Conservation (phyloP, 2,888 invertebrate genomes). For the Tineola bisselliella region DNA sequence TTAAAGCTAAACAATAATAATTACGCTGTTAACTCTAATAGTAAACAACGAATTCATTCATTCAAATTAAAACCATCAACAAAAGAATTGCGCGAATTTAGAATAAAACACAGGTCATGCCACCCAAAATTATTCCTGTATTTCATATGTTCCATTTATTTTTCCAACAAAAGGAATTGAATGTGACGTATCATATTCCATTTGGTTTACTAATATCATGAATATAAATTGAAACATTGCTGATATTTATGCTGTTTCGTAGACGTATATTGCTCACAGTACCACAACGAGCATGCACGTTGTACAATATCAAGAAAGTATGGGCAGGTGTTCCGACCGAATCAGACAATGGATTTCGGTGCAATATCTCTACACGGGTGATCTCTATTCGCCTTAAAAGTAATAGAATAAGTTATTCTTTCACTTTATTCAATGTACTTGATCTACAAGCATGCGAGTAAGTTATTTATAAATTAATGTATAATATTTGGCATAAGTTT, state of each 20-base stretch:
- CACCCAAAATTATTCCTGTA: slow-evolving; percentile 16
- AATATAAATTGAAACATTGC: slow-evolving; percentile 66
- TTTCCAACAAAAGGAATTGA: slow-evolving; percentile 59
- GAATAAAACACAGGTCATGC: slow-evolving; percentile 17
- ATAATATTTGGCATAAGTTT: background rate
- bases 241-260: slow-evolving; percentile 58
- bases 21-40: background rate
- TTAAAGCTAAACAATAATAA: background rate
- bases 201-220: slow-evolving; percentile 60
- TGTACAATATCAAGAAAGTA: background rate
- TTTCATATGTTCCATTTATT: slow-evolving; percentile 31
- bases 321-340: background rate
- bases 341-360: background rate
- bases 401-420: background rate
- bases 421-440: background rate
- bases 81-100: no score
- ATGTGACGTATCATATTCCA: slow-evolving; percentile 52
- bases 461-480: background rate
- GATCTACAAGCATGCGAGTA: background rate
- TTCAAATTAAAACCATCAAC: background rate
- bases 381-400: background rate
- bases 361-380: background rate
- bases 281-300: background rate
- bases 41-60: background rate
- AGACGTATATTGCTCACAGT: slow-evolving; percentile 50